Evolutionary conservation across 2,888 invertebrate genomes (phyloP).

Genomic region (Junonia oenone): DNA sequence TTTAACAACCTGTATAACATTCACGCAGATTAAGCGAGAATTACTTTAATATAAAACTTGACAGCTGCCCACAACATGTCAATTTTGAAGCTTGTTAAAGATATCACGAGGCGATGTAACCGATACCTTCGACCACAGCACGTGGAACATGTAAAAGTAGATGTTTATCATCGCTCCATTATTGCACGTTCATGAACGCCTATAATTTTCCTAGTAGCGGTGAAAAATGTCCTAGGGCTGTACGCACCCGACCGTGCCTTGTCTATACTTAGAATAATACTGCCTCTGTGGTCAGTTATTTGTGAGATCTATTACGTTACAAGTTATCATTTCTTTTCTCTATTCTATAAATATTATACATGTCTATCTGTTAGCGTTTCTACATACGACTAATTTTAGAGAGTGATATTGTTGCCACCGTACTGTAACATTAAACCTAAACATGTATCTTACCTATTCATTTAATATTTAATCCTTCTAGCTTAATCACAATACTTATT

Average conservation of each 20-base stretch:
- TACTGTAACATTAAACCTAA: too few relatives aligned
- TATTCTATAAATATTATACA: constrained; percentile 3
- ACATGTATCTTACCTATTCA: too few relatives aligned
- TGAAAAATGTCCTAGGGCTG: constrained; percentile 61
- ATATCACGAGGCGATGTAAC: not conserved
- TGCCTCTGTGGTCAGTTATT: constrained; percentile 14
- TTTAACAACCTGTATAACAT: not conserved
- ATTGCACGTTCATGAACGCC: constrained; percentile 62
- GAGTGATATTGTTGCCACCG: too few relatives aligned
- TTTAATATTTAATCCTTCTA: too few relatives aligned
- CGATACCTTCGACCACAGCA: constrained; percentile 28
- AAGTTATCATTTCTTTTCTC: constrained; percentile 3
- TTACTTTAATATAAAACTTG: not conserved
- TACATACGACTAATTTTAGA: too few relatives aligned
- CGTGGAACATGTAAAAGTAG: constrained; percentile 50
- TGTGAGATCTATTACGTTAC: constrained; percentile 11
- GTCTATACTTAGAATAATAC: constrained; percentile 24
- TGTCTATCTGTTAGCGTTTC: not conserved
- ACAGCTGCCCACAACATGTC: constrained; percentile 2
- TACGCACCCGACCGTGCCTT: constrained; percentile 24
- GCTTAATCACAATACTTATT: too few relatives aligned
- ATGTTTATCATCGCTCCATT: constrained; percentile 68
- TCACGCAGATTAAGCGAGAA: not conserved
- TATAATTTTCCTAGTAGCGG: constrained; percentile 57
- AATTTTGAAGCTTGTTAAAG: not conserved